These are phyloP conservation scores for Hesperophylax magnus DNA, from an alignment of 1,140 invertebrate species.

Conservation along the genomic window DNA sequence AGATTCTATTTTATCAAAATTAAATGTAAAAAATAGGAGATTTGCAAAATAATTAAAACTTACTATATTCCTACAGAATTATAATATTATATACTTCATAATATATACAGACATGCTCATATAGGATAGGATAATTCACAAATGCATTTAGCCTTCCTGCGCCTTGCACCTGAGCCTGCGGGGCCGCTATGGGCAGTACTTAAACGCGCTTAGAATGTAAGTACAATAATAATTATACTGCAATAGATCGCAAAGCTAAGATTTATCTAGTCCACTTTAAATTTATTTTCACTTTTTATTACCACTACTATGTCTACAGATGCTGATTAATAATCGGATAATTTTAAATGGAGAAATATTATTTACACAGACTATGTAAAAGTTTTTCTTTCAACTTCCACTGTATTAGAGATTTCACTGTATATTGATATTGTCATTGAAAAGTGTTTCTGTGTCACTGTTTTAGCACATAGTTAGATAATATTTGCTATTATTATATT, in stretches of 20 bases:
- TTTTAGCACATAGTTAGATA: too few relatives aligned
- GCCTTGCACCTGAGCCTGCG: background rate
- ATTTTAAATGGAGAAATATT: background rate
- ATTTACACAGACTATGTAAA: conserved; percentile 1
- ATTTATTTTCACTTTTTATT: background rate
- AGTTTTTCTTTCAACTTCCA: background rate
- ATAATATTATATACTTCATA: too few relatives aligned
- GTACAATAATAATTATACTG: conserved; percentile 20
- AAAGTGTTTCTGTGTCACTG: background rate
- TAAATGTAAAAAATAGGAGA: background rate
- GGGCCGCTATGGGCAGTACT: background rate
- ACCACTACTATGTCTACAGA: conserved; percentile 4
- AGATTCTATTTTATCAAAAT: background rate
- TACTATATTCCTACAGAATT: background rate
- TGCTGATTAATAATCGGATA: conserved; percentile 13
- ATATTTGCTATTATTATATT: background rate
- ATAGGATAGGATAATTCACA: background rate
- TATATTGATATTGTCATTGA: background rate
- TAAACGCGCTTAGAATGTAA: conserved; percentile 1
- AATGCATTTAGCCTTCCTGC: background rate
- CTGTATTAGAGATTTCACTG: conserved; percentile 3
- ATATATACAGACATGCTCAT: background rate
- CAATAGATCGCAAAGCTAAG: background rate
- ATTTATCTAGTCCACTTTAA: background rate
- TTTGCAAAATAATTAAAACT: conserved; percentile 1